These are phyloP conservation scores for Acronicta aceris DNA, from an alignment of 2,888 invertebrate species.

Conservation along the genomic window DNA sequence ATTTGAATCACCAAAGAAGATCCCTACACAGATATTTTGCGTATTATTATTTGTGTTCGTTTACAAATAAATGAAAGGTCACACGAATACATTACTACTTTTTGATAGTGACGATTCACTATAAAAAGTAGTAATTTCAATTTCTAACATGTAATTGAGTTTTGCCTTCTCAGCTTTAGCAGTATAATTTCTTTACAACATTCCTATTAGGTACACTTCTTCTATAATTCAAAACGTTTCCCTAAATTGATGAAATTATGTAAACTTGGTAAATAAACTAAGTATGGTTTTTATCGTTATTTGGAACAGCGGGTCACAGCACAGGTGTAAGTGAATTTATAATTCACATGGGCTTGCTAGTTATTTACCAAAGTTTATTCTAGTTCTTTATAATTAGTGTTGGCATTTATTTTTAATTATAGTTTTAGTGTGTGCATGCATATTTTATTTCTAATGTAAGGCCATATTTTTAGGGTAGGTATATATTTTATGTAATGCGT, in stretches of 20 bases:
- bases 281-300: conserved; percentile 13
- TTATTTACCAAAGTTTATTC: conserved; percentile 60
- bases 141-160: conserved; percentile 37
- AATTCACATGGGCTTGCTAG: conserved; percentile 33
- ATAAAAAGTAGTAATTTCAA: background rate
- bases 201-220: conserved; percentile 30
- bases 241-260: conserved; percentile 3
- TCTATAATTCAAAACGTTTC: conserved; percentile 6
- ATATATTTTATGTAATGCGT: conserved; percentile 44
- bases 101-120: no score
- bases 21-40: conserved; percentile 9
- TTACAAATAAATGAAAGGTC: no score
- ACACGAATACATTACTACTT: no score
- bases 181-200: conserved; percentile 6
- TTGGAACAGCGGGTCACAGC: conserved; percentile 15
- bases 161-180: conserved; percentile 5
- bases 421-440: conserved; percentile 47
- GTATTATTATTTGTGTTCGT: background rate
- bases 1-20: conserved; percentile 47
- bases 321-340: conserved; percentile 17
- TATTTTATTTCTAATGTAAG: conserved; percentile 38
- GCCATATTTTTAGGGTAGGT: conserved; percentile 51
- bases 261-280: conserved; percentile 52
- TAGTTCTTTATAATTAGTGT: conserved; percentile 42
- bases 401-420: conserved; percentile 59